Conservation (phyloP, 2,888 invertebrate species). For the Phortica okadai region DNA sequence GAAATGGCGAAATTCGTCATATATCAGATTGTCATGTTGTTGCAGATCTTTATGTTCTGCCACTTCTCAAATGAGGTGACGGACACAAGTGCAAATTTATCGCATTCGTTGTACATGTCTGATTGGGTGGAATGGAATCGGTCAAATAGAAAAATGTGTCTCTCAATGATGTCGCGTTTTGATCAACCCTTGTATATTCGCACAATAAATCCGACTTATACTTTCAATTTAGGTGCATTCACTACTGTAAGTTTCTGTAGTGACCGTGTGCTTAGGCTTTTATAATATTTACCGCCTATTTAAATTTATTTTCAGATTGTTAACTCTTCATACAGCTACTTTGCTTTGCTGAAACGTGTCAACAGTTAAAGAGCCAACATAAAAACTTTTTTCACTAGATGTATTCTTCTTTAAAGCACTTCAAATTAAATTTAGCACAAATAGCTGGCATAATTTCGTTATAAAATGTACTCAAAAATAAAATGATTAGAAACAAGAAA, state of each 20-base stretch:
- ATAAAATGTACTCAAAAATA: too few species aligned
- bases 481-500: too few species aligned
- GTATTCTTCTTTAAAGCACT: background rate
- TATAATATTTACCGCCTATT: background rate
- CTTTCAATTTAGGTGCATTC: constrained; percentile 64
- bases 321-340: constrained; percentile 68
- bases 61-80: constrained; percentile 64
- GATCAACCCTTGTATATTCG: constrained; percentile 54
- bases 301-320: constrained; percentile 60
- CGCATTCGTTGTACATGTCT: constrained; percentile 48
- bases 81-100: constrained; percentile 52
- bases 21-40: constrained; percentile 65
- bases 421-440: background rate
- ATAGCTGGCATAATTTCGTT: too few species aligned
- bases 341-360: constrained; percentile 63
- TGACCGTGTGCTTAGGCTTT: background rate
- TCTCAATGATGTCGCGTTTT: constrained; percentile 57
- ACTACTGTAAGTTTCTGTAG: constrained; percentile 60
- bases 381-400: background rate
- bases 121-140: constrained; percentile 58
- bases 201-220: constrained; percentile 62
- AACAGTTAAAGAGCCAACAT: constrained; percentile 53
- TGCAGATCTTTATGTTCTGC: constrained; percentile 67
- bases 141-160: constrained; percentile 52
- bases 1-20: constrained; percentile 53